A percentile compares a stretch with the other conserved stretches of the same genome.
These are phyloP conservation scores for Cydia fagiglandana DNA, from an alignment of 1,140 invertebrate species.

Conservation along the genomic window DNA sequence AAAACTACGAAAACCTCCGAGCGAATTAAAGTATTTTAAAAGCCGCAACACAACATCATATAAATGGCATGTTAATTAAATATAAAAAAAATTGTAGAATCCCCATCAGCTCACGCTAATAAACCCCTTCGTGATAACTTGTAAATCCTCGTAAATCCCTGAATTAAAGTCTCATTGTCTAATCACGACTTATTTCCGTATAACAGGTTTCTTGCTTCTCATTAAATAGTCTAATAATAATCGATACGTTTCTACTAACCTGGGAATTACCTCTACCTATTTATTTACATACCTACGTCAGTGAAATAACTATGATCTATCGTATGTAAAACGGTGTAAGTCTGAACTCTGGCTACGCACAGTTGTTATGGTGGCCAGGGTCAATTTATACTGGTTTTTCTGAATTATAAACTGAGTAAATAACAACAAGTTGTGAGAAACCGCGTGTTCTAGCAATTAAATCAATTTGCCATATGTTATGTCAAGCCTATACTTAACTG, in stretches of 20 bases:
- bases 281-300: background rate
- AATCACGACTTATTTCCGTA: conserved; percentile 9
- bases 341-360: background rate
- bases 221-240: conserved; percentile 13
- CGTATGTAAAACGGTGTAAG: background rate
- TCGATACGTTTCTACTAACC: conserved; percentile 11
- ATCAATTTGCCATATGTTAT: conserved; percentile 22
- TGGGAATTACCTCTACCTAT: conserved; percentile 15
- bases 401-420: background rate
- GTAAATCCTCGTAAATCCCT: conserved; percentile 19
- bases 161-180: background rate
- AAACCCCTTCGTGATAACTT: background rate
- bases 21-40: no score
- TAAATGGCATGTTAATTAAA: no score
- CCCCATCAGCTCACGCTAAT: background rate
- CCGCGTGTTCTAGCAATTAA: conserved; percentile 7
- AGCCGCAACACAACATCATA: no score
- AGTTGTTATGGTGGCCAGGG: background rate
- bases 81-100: background rate
- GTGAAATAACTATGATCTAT: background rate
- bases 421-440: background rate
- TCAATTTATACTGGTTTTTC: background rate
- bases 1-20: no score
- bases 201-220: conserved; percentile 17
- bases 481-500: background rate